Conservation (phyloP, 2,113 vertebrate species). For the Orthonyx spaldingii region DNA sequence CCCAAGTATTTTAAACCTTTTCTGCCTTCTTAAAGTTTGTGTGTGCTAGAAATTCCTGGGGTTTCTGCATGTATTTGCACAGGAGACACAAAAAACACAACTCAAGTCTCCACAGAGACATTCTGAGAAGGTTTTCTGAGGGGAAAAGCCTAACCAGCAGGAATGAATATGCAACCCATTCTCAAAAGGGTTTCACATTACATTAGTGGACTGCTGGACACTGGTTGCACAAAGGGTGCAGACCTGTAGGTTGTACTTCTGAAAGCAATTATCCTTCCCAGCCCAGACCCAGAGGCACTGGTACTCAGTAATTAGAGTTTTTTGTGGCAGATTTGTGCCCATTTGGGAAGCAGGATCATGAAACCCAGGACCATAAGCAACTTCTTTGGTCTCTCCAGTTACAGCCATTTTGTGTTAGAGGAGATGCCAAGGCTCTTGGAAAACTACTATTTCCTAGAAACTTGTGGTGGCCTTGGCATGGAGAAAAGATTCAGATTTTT, state of each 20-base stretch:
- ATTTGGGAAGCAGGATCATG: background rate
- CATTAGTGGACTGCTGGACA: background rate
- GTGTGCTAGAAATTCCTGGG: background rate
- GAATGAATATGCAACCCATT: background rate
- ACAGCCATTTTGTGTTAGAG: fast-evolving
- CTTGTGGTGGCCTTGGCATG: too few species aligned
- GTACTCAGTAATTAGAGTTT: background rate
- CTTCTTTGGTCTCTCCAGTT: background rate
- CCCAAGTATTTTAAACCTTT: background rate
- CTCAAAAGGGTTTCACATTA: background rate
- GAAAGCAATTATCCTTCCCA: background rate
- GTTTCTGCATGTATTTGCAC: background rate
- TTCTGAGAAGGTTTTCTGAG: background rate
- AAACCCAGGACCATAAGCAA: background rate
- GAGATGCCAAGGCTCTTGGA: background rate
- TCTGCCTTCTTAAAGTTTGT: background rate
- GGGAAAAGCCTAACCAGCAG: background rate
- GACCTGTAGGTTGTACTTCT: background rate
- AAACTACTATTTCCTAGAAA: background rate
- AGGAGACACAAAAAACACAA: background rate
- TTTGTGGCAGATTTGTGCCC: background rate
- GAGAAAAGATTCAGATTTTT: background rate
- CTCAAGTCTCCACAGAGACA: background rate
- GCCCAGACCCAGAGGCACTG: background rate
- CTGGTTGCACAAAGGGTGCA: background rate